Conservation (phyloP, 2,113 vertebrate species). For the Perca fluviatilis region DNA sequence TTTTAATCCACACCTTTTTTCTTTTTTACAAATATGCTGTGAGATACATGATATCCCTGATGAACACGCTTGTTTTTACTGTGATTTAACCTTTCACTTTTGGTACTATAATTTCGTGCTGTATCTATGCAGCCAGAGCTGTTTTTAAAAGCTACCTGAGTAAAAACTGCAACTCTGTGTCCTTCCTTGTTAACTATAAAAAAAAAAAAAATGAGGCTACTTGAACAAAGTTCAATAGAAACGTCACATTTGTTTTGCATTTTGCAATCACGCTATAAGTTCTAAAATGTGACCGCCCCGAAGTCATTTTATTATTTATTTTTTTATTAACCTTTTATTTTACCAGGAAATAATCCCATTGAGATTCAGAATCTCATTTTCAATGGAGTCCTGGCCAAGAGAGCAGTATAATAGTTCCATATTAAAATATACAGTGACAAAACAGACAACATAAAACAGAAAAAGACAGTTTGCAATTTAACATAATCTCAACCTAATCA, state of each 20-base stretch:
- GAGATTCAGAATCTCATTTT: too few relatives aligned
- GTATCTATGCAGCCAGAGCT: background rate
- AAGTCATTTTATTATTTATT: background rate
- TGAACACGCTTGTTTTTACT: background rate
- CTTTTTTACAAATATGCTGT: background rate
- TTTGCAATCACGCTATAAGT: background rate
- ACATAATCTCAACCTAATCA: too few relatives aligned
- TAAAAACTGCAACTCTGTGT: background rate
- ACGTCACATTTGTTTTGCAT: background rate
- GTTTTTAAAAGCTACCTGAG: conserved; percentile 14
- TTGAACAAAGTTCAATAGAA: background rate
- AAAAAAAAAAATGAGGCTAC: background rate
- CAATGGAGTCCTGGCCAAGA: too few relatives aligned
- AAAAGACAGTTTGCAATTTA: too few relatives aligned
- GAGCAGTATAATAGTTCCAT: too few relatives aligned
- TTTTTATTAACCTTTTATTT: too few relatives aligned
- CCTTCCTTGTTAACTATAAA: background rate
- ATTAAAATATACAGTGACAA: too few relatives aligned
- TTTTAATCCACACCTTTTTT: too few relatives aligned
- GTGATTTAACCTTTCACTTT: background rate
- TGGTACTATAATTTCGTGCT: background rate
- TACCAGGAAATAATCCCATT: too few relatives aligned
- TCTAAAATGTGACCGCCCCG: background rate
- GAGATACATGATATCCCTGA: background rate
- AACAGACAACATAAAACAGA: too few relatives aligned